A percentile compares a stretch with the other conserved stretches of the same genome.
These are phyloP conservation scores for Bubo scandiacus DNA, from an alignment of 2,113 vertebrate species.

Conservation along the genomic window DNA sequence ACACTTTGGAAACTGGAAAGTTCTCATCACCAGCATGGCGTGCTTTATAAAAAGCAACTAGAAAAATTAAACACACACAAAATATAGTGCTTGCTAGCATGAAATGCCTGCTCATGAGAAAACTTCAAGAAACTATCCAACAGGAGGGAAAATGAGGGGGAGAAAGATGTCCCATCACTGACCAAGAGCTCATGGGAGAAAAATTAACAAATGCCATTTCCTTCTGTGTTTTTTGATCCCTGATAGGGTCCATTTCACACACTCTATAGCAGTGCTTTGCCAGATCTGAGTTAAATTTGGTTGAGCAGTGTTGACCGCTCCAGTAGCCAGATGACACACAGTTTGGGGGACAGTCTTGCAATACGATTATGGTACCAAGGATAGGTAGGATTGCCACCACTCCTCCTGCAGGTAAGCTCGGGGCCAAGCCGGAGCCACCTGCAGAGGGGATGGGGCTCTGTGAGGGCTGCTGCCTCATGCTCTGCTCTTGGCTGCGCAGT, in stretches of 20 bases:
- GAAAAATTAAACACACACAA: neutral
- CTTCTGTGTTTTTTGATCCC: neutral
- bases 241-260: neutral
- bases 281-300: neutral
- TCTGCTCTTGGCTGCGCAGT: neutral
- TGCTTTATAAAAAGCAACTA: neutral
- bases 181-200: neutral
- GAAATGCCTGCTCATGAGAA: neutral
- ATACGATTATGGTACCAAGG: fast-evolving
- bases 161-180: neutral
- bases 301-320: neutral
- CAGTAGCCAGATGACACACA: neutral
- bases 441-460: neutral
- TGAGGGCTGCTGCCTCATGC: neutral
- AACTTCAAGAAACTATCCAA: neutral
- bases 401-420: neutral
- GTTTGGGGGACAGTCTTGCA: neutral
- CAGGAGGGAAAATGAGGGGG: neutral
- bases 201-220: neutral
- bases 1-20: neutral
- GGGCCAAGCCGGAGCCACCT: neutral
- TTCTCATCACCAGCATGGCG: neutral
- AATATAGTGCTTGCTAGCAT: neutral
- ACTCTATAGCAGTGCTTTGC: no score
- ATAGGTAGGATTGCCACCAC: neutral